These are phyloP conservation scores for Rhogogaster chlorosoma DNA, from an alignment of 2,888 invertebrate genomes.

Conservation along the genomic window DNA sequence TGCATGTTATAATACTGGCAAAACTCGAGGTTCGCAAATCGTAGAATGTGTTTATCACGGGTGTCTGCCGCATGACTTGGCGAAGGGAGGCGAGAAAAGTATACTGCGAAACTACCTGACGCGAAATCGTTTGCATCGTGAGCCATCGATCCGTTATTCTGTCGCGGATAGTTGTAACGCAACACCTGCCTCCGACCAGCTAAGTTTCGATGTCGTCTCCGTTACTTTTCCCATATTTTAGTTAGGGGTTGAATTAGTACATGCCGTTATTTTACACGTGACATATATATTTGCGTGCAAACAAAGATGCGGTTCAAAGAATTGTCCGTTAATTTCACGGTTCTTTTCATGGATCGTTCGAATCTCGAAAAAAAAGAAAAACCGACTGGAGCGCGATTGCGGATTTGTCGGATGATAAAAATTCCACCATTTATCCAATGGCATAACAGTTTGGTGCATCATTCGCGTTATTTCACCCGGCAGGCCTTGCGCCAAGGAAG, in stretches of 20 bases:
- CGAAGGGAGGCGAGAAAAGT: slow-evolving; percentile 27
- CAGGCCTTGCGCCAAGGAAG: not conserved
- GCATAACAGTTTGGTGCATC: not conserved
- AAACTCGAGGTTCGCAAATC: slow-evolving; percentile 43
- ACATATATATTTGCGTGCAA: not conserved
- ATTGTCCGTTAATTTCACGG: not conserved
- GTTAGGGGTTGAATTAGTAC: not conserved
- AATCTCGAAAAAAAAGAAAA: not conserved
- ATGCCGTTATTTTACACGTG: not conserved
- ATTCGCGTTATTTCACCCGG: slow-evolving; percentile 1
- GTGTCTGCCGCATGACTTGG: slow-evolving; percentile 33
- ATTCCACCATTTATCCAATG: not conserved
- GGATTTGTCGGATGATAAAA: not conserved
- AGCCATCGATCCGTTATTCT: slow-evolving; percentile 34
- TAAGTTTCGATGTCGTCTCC: not conserved
- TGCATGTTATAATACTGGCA: slow-evolving; percentile 11
- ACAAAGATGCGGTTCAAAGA: not conserved
- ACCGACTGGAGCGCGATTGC: not conserved
- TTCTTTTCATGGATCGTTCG: not conserved
- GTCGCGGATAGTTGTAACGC: slow-evolving; percentile 12
- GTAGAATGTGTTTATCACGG: slow-evolving; percentile 50
- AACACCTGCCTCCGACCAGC: slow-evolving; percentile 21
- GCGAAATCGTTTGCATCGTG: slow-evolving; percentile 34
- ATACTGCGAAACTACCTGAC: slow-evolving; percentile 38
- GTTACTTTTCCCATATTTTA: slow-evolving; percentile 1